These are phyloP conservation scores for Siderastrea radians DNA, from an alignment of 92 coral and sea anemone species.

Conservation along the genomic window DNA sequence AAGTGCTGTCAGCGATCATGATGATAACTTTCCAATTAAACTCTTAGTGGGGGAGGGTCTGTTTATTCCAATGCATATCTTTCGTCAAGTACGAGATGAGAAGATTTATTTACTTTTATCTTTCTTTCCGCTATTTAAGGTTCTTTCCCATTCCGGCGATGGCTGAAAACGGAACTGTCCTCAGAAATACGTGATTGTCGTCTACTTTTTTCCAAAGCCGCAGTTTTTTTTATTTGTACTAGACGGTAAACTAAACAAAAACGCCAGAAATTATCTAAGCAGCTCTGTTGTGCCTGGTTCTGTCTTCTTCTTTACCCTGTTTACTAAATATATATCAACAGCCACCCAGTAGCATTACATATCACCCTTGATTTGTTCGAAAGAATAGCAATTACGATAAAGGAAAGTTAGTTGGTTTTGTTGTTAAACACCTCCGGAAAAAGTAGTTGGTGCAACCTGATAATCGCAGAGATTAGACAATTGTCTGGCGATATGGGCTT, in stretches of 20 bases:
- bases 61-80: constrained; percentile 18
- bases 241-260: not conserved
- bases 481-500: constrained; percentile 34
- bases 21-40: constrained; percentile 43
- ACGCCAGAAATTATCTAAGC: not conserved
- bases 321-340: not conserved
- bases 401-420: constrained; percentile 7
- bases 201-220: not conserved
- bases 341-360: constrained; percentile 12
- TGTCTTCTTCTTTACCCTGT: not conserved
- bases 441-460: constrained; percentile 12
- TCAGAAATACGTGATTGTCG: not conserved
- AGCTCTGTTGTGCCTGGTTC: not conserved
- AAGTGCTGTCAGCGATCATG: constrained; percentile 21
- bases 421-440: constrained; percentile 35
- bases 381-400: constrained; percentile 21
- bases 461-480: constrained; percentile 24
- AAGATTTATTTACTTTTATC: constrained; percentile 4
- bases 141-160: not conserved
- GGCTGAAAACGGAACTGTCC: not conserved
- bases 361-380: constrained; percentile 3
- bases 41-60: constrained; percentile 45
- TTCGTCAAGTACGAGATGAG: constrained; percentile 23
- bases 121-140: constrained; percentile 13
- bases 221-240: too few species aligned